A percentile compares a stretch with the other conserved stretches of the same genome.
Evolutionary conservation across 2,797 vertebrate genomes (phyloP).

Genomic region (Anguilla anguilla): DNA sequence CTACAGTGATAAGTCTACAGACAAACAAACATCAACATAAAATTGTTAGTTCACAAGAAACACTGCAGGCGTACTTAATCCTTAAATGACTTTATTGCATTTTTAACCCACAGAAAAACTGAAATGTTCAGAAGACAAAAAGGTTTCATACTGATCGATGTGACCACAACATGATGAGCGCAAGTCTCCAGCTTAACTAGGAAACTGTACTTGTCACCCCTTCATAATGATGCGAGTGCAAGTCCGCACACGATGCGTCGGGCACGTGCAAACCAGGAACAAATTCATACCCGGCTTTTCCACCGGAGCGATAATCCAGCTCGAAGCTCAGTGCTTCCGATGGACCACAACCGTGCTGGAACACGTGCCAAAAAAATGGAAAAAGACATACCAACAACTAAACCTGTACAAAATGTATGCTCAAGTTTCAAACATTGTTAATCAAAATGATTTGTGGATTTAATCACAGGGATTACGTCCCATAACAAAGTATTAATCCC

Average conservation of each 20-base stretch:
- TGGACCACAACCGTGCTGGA: background rate
- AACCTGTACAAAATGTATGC: background rate
- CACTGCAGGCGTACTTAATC: background rate
- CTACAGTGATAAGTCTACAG: background rate
- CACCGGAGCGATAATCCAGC: background rate
- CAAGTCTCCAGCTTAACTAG: background rate
- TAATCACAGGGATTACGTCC: background rate
- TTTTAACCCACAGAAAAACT: constrained; percentile 3
- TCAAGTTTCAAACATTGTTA: background rate
- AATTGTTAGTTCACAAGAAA: background rate
- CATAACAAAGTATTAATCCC: background rate
- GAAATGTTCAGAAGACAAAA: background rate
- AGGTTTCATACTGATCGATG: background rate
- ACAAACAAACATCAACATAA: background rate
- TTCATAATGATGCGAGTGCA: background rate
- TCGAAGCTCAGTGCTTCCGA: background rate
- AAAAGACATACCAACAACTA: background rate
- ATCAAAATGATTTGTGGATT: background rate
- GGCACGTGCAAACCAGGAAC: background rate
- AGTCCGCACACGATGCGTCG: background rate
- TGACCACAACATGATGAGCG: background rate
- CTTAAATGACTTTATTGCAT: background rate
- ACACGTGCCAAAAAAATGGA: background rate
- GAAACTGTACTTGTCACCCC: background rate
- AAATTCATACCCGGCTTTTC: background rate